Base-by-base conservation (phyloP, 2,888 invertebrate species). In the Miltochrista miniata region DNA sequence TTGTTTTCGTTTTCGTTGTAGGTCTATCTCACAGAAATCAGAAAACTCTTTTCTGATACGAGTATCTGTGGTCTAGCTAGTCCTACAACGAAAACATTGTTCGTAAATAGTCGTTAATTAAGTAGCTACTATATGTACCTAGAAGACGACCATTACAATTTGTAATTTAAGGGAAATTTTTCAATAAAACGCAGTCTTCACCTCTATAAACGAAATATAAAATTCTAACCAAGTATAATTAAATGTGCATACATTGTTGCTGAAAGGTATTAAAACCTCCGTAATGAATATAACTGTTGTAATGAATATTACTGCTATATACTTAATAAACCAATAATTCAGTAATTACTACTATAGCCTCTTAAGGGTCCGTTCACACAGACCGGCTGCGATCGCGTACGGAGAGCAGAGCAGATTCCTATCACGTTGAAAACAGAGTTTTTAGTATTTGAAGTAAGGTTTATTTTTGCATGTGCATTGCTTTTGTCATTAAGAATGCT, bases 281-380 rank as follows among this genome's bases (percentile, higher is more conserved):
- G 58, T 65, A 33, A 43, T 33, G n/a, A 43, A 33, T n/a, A 34
- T 43, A 33, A 43, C 42, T 34, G 42, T 35, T 35, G 44, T 35
- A 67, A 67, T 67, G 54, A 59, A 55, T 66, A 67, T 67, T 65
- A 55, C 68, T 29, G 59, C 64, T 59, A 64, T 74, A 70, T n/a
- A n/a, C n/a, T n/a, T n/a, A 24, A 24, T 24, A 24, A 4, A 24
- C 18, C 18, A 24, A 71, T 76, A 70, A 68, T 79, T 36, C 68
- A 71, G 70, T 76, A 78, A 36, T 76, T 70, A 74, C 68, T 45
- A 56, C 45, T 58, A 61, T n/a, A n/a, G n/a, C n/a, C n/a, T n/a
- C n/a, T n/a, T n/a, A n/a, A n/a, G n/a, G n/a, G n/a, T n/a, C n/a
- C n/a, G n/a, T n/a, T n/a, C n/a, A n/a, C n/a, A n/a, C n/a, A n/a